Evolutionary conservation across 2,113 vertebrate genomes (phyloP).

Genomic region (Gallinago paraguaiae): DNA sequence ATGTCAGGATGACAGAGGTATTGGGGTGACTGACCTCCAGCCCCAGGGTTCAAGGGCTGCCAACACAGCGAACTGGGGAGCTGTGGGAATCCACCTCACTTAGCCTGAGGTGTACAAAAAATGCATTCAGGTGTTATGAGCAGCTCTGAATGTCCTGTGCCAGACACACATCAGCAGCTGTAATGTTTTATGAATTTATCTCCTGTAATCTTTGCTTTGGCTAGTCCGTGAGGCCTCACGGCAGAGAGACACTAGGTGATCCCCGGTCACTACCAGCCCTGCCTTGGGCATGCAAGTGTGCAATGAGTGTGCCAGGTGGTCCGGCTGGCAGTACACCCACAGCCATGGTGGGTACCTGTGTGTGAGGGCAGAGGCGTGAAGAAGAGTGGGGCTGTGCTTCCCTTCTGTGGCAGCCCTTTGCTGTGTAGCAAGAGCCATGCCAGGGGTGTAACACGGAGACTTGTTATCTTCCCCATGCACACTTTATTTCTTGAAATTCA

Average conservation of each 20-base stretch:
- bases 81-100: not conserved
- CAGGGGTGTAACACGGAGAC: not conserved
- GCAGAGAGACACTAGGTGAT: not conserved
- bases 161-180: accelerated
- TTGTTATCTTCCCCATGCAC: accelerated
- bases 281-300: not conserved
- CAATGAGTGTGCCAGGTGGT: not conserved
- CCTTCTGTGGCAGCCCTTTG: not conserved
- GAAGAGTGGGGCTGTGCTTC: not conserved
- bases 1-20: not conserved
- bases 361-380: not conserved
- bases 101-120: not conserved
- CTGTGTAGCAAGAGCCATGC: not conserved
- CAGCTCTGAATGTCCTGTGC: not conserved
- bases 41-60: accelerated
- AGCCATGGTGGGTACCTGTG: too few species aligned
- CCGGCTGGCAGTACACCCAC: not conserved
- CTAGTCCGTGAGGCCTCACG: accelerated
- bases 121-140: not conserved
- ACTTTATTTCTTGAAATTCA: not conserved
- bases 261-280: not conserved
- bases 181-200: not conserved
- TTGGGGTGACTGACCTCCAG: not conserved
- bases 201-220: not conserved
- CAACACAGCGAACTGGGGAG: not conserved